These are phyloP conservation scores for Champsocephalus gunnari DNA, from an alignment of 2,797 vertebrate genomes.

Conservation along the genomic window DNA sequence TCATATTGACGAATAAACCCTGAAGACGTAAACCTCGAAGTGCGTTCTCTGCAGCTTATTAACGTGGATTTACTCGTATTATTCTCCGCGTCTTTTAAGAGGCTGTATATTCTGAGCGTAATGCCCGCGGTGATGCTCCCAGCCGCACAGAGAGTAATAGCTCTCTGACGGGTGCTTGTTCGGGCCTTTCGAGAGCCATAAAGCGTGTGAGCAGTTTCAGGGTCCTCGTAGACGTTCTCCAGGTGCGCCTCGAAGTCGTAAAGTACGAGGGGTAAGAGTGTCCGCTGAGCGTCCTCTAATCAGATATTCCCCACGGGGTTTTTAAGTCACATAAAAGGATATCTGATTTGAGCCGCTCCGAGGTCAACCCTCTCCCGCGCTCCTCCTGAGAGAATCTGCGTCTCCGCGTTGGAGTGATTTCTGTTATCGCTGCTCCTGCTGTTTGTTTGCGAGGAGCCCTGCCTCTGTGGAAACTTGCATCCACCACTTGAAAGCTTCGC, in stretches of 20 bases:
- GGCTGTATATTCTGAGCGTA: slow-evolving; percentile 58
- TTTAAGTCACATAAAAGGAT: not conserved
- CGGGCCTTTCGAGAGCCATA: slow-evolving; percentile 76
- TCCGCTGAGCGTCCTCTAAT: slow-evolving; percentile 44
- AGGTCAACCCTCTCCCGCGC: slow-evolving; percentile 78
- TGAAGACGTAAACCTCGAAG: not conserved
- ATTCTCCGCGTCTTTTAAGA: slow-evolving; percentile 60
- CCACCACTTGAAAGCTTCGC: slow-evolving; percentile 87
- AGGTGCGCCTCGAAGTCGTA: slow-evolving; percentile 76
- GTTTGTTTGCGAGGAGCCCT: slow-evolving; percentile 81
- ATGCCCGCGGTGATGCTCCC: slow-evolving; percentile 58
- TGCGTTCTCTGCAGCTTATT: slow-evolving; percentile 23
- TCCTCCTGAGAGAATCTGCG: slow-evolving; percentile 55
- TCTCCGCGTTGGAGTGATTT: slow-evolving; percentile 78
- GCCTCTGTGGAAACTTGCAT: slow-evolving; percentile 84
- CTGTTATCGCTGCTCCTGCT: slow-evolving; percentile 74
- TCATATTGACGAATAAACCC: not conserved
- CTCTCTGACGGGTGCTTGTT: slow-evolving; percentile 85
- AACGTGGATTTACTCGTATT: slow-evolving; percentile 39
- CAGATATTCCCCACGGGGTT: slow-evolving; percentile 40
- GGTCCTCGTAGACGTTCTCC: slow-evolving; percentile 74
- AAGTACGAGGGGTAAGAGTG: slow-evolving; percentile 68
- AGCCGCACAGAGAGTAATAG: slow-evolving; percentile 80
- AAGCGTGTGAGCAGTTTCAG: slow-evolving; percentile 76
- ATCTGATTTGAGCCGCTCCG: slow-evolving; percentile 55